Conservation (phyloP, 2,888 invertebrate species). For the Andrena chrysosceles region DNA sequence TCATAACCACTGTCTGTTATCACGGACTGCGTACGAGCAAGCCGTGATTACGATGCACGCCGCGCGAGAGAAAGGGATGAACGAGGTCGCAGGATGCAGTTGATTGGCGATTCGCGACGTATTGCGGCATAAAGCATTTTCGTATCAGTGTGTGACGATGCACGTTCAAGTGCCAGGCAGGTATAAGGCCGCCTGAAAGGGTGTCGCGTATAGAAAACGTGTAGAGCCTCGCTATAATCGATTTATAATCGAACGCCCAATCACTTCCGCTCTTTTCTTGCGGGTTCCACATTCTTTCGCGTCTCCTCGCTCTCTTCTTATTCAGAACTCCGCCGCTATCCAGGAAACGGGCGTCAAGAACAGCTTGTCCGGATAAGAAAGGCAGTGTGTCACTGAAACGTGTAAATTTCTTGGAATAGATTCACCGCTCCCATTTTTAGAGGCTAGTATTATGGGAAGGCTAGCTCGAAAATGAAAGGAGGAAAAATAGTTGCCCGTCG, state of each 20-base stretch:
- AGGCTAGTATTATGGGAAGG: not conserved
- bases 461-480: not conserved
- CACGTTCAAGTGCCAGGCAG: not conserved
- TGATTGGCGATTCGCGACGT: constrained; percentile 73
- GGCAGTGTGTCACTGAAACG: too few relatives aligned
- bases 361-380: too few relatives aligned
- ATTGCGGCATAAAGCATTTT: constrained; percentile 20
- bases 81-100: constrained; percentile 77
- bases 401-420: not conserved
- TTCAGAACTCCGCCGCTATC: too few relatives aligned
- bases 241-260: too few relatives aligned
- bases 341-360: too few relatives aligned
- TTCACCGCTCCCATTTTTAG: not conserved
- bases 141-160: constrained; percentile 19
- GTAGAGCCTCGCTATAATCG: too few relatives aligned
- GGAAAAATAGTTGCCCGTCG: not conserved
- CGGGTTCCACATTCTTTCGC: too few relatives aligned
- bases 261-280: too few relatives aligned
- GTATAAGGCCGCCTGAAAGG: not conserved
- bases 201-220: not conserved
- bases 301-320: too few relatives aligned
- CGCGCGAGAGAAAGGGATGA: constrained; percentile 44
- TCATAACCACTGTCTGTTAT: constrained; percentile 37
- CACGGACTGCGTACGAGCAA: constrained; percentile 10
- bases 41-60: constrained; percentile 16